Base-by-base conservation (phyloP, 2,888 invertebrate species). In the Ganaspis brasiliensis region DNA sequence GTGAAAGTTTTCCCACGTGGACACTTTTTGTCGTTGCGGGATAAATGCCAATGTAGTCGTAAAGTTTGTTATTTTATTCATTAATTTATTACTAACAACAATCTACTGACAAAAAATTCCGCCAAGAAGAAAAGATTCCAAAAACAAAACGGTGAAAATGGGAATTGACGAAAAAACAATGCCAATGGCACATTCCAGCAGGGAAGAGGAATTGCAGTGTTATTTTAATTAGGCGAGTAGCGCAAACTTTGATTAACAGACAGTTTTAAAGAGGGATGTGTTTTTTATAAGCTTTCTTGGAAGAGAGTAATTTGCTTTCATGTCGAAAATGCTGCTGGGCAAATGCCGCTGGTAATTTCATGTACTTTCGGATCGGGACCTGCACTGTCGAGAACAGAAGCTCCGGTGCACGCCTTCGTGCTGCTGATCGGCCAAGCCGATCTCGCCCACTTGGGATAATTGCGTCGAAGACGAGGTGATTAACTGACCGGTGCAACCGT, bases 361-460 rank as follows among this genome's bases (percentile, higher is more conserved):
- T 67, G 67, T 24, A 67, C 45, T 67, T 40, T 40, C 24, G 24
- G 21, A n/a, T 67, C 67, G 67, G 45, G 67, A 45, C 67, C 67
- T 67, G 40, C 24, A 45, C 67, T 37, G 24, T 40, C 19, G 19
- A 73, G 75, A 84, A 84, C 83, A 80, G 85, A 82, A 82, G 80
- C 82, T 77, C 59, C 40, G 72, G 82, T 78, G 78, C 81, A 77
- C 80, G 83, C 78, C 79, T 81, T 75, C 82, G 77, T 82, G 75
- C 74, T 79, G 82, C 82, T 82, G 83, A 88, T 86, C 85, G 83
- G 79, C 80, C 82, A 85, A 82, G 78, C 84, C 84, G 86, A 88
- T 88, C 87, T 87, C 87, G 87, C 86, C 87, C 88, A 89, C 88
- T 87, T 88, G 86, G 83, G 86, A 89, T 90, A 90, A 90, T 89